These are phyloP conservation scores for Passer domesticus DNA, from an alignment of 2,113 vertebrate genomes.

Conservation along the genomic window DNA sequence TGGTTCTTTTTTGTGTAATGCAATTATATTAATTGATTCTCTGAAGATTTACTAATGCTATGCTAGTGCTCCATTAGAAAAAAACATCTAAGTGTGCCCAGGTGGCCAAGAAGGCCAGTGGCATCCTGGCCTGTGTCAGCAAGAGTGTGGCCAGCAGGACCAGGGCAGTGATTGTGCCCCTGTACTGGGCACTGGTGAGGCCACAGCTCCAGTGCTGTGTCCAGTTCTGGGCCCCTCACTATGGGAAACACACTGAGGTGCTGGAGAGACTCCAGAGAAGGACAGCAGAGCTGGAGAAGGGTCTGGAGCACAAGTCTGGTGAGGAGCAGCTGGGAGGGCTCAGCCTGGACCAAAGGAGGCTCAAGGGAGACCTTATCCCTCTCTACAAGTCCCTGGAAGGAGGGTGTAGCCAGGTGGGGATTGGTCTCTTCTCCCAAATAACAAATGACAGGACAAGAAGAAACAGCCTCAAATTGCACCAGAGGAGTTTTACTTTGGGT, in stretches of 20 bases:
- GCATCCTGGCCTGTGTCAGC: neutral
- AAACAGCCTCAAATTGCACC: neutral
- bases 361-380: neutral
- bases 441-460: neutral
- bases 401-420: neutral
- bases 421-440: neutral
- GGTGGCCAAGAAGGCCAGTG: neutral
- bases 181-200: neutral
- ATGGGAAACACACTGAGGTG: fast-evolving
- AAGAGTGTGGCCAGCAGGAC: neutral
- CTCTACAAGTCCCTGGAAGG: neutral
- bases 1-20: neutral
- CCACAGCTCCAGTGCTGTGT: fast-evolving
- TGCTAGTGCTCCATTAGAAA: neutral
- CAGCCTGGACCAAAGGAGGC: neutral
- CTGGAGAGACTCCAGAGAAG: neutral
- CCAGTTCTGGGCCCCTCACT: neutral
- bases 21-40: neutral
- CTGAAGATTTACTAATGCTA: neutral
- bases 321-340: neutral
- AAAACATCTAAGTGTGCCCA: neutral
- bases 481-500: neutral
- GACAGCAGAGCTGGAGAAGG: fast-evolving
- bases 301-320: neutral
- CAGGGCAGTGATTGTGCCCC: neutral